These are phyloP conservation scores for Drosophila demipolita DNA, from an alignment of 2,888 invertebrate species.

Conservation along the genomic window DNA sequence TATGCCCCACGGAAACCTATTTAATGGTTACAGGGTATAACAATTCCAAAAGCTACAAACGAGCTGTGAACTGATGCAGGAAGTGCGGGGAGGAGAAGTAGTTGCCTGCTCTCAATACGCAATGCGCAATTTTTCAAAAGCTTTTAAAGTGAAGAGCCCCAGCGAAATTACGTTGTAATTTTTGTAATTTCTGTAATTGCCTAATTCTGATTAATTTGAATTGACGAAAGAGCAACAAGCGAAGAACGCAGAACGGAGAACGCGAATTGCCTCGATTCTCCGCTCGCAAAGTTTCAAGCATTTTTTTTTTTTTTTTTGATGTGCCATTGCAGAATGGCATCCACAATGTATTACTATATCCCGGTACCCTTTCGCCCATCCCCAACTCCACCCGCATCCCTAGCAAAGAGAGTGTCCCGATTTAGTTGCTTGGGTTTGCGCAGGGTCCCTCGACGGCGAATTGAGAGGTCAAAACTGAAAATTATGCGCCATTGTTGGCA, in stretches of 20 bases:
- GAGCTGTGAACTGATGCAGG: conserved; percentile 33
- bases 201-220: conserved; percentile 84
- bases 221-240: conserved; percentile 57
- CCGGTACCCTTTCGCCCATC: conserved; percentile 10
- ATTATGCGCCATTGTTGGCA: conserved; percentile 76
- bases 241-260: neutral
- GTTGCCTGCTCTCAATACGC: conserved; percentile 62
- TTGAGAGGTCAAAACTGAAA: conserved; percentile 82
- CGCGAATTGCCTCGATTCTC: neutral
- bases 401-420: neutral
- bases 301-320: neutral
- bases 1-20: neutral
- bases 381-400: neutral
- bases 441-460: conserved; percentile 68
- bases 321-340: conserved; percentile 6
- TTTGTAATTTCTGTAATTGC: conserved; percentile 85
- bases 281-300: conserved; percentile 9
- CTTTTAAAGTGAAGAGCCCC: conserved; percentile 76
- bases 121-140: conserved; percentile 80
- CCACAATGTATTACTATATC: conserved; percentile 19
- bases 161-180: conserved; percentile 82
- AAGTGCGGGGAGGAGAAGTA: neutral
- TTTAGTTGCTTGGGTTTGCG: neutral
- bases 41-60: conserved; percentile 45
- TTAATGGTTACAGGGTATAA: conserved; percentile 1